These are phyloP conservation scores for Paramuricea clavata DNA, from an alignment of 92 coral and sea anemone species.

Conservation along the genomic window DNA sequence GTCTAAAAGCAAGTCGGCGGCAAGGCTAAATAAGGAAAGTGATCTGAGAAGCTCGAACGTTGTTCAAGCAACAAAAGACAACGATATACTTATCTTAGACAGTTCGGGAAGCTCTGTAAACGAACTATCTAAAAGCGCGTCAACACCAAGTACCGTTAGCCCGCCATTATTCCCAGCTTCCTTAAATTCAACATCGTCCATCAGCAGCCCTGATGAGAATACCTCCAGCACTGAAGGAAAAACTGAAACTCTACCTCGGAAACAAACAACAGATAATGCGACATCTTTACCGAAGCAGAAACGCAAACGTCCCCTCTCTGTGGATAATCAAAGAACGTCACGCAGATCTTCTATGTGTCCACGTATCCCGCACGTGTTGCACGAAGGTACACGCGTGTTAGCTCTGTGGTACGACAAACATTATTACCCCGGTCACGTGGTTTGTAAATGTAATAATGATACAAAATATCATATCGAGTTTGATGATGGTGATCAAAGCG, in stretches of 20 bases:
- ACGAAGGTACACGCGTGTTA: conserved; percentile 78
- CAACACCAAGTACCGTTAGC: background rate
- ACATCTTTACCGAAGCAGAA: background rate
- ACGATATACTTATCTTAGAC: background rate
- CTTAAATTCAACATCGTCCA: background rate
- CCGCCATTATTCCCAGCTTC: background rate
- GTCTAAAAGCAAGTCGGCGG: no score
- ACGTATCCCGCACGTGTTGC: background rate
- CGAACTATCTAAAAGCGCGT: background rate
- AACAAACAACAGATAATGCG: background rate
- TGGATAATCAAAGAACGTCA: background rate
- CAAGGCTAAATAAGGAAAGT: background rate
- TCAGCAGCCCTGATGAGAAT: background rate
- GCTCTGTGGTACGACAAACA: conserved; percentile 91
- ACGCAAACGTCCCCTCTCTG: background rate
- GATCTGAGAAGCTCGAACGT: background rate
- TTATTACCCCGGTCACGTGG: conserved; percentile 85
- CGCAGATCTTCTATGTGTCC: background rate
- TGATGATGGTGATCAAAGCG: conserved; percentile 91
- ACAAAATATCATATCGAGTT: conserved; percentile 69
- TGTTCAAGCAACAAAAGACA: background rate
- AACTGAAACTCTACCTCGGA: background rate
- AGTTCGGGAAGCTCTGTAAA: background rate
- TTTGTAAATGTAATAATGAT: conserved; percentile 58
- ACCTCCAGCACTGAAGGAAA: background rate